Conservation (phyloP, 2,113 vertebrate genomes). For the Nerophis lumbriciformis region DNA sequence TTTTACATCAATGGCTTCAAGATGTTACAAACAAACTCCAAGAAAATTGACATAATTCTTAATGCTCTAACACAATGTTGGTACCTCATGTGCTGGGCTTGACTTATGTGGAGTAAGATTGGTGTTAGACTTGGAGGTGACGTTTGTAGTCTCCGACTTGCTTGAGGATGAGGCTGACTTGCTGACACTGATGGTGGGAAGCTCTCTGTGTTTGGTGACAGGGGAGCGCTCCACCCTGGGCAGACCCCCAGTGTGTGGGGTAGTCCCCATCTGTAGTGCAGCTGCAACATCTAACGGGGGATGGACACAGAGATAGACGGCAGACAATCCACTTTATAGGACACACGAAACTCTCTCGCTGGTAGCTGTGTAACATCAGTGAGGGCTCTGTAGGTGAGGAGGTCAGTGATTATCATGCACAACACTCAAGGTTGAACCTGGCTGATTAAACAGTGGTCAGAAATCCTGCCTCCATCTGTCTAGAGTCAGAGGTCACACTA, state of each 20-base stretch:
- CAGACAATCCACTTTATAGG: slow-evolving; percentile 14
- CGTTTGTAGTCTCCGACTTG: slow-evolving; percentile 66
- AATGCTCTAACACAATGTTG: neutral
- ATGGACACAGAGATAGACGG: slow-evolving; percentile 17
- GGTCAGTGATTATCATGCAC: slow-evolving; percentile 48
- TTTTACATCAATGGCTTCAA: too few species aligned
- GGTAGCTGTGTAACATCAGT: slow-evolving; percentile 35
- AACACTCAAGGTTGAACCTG: slow-evolving; percentile 54
- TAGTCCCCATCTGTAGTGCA: slow-evolving; percentile 54
- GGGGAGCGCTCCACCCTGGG: slow-evolving; percentile 64
- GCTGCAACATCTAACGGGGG: slow-evolving; percentile 63
- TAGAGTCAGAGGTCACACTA: slow-evolving; percentile 46
- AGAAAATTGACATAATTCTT: neutral
- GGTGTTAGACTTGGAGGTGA: slow-evolving; percentile 74
- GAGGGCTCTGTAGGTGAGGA: slow-evolving; percentile 34
- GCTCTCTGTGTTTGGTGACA: slow-evolving; percentile 65
- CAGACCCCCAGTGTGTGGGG: slow-evolving; percentile 59
- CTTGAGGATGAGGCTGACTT: slow-evolving; percentile 70
- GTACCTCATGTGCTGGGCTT: slow-evolving; percentile 89
- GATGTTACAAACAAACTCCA: too few species aligned
- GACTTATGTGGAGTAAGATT: slow-evolving; percentile 85
- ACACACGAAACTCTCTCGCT: slow-evolving; percentile 11
- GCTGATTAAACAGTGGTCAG: slow-evolving; percentile 55
- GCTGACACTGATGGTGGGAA: slow-evolving; percentile 70
- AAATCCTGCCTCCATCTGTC: slow-evolving; percentile 62